These are phyloP conservation scores for Mactromeris polynyma DNA, from an alignment of 2,888 invertebrate genomes.

Conservation along the genomic window DNA sequence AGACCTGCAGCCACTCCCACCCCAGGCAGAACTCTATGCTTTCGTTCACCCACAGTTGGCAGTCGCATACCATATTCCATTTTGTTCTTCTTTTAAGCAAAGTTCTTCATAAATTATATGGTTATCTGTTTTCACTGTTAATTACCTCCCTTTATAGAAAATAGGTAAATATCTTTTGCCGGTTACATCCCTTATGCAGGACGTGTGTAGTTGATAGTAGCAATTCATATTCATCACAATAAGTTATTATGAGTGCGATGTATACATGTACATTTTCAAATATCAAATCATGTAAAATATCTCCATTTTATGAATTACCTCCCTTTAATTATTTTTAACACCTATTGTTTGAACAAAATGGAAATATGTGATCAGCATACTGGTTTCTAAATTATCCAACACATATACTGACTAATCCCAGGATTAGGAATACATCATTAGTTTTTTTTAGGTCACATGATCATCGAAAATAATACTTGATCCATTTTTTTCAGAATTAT, in stretches of 20 bases:
- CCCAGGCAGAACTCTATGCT: constrained; percentile 54
- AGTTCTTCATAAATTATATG: not conserved
- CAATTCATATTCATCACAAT: no score
- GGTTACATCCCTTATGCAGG: not conserved
- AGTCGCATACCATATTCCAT: constrained; percentile 68
- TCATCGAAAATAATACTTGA: not conserved
- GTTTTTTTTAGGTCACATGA: not conserved
- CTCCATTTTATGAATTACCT: constrained; percentile 4
- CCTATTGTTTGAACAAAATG: not conserved
- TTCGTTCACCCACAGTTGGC: constrained; percentile 64
- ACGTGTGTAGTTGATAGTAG: no score
- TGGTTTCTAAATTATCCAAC: not conserved
- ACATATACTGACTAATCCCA: not conserved
- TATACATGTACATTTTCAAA: not conserved
- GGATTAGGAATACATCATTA: not conserved
- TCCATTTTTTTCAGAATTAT: not conserved
- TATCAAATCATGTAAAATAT: not conserved
- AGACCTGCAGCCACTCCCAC: constrained; percentile 54
- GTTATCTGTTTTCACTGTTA: not conserved
- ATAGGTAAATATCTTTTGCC: not conserved
- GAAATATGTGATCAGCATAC: not conserved
- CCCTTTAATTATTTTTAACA: not conserved
- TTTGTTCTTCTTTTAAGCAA: not conserved
- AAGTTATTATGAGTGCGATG: no score
- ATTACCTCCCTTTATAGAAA: constrained; percentile 19